Evolutionary conservation across 2,797 vertebrate species (phyloP), one percentile per base, ranked within the genome.

Genomic region (Manis javanica): DNA sequence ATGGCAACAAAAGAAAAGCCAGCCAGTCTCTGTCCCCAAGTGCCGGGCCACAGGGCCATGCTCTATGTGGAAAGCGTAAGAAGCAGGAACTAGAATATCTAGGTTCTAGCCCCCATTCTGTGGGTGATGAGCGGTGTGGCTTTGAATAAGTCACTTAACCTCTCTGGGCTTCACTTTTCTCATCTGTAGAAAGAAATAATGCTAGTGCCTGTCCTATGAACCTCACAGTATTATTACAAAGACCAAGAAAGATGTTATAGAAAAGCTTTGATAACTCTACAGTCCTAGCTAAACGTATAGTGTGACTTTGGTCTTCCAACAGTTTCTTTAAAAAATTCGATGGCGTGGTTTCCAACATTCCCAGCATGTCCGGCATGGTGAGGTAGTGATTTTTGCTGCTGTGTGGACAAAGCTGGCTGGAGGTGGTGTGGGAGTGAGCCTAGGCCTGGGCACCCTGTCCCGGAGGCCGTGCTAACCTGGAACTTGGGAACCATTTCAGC

Each of bases 321-420:
- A 29, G 19, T 63, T 61, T 74, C 57, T 71, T 46, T 34, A 31
- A n/a, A 90, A 78, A 42, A 64, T 46, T 39, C 26, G 4, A 5
- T 39, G 8, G 42, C 2, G 5, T 66, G 42, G 42, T 51, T 90
- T 39, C 55, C 49, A 14, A 3, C 2, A 31, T 42, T 26, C 29
- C 64, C 31, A 46, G 12, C 46, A 46, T 46, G 2, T 10, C 34
- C 1, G 57, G 23, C 6, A 0, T 3, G 18, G 7, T 6, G 13
- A 14, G 46, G 18, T 46, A 83, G 0, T 9, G 0, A 0, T 61
- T 49, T 39, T 34, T 42, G 15, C 39, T 77, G 68, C 42, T 7
- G 2, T 39, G 46, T 77, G 12, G 34, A 46, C n/a, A 3, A 5
- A 39, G 2, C 5, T 31, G 57, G 26, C 15, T 69, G 18, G 63